Conservation (phyloP, 2,888 invertebrate genomes). For the Cenopis cana region DNA sequence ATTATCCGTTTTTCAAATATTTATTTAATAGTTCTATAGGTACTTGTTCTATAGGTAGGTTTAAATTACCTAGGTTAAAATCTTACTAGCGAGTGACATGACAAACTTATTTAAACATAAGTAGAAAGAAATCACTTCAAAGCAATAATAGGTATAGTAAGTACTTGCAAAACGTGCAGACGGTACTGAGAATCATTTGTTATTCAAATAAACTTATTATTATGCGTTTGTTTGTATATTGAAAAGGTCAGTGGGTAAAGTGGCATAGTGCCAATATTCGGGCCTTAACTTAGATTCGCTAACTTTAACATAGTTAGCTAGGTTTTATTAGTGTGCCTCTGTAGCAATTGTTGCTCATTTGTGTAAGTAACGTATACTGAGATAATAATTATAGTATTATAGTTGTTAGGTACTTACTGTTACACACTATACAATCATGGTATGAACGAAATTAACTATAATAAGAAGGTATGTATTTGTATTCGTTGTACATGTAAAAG, state of each 20-base stretch:
- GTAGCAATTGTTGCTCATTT: slow-evolving; percentile 8
- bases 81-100: too few species aligned
- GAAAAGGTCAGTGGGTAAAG: slow-evolving; percentile 5
- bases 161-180: too few species aligned
- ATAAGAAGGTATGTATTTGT: neutral
- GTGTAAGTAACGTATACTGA: neutral
- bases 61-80: too few species aligned
- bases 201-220: neutral
- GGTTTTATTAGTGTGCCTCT: neutral
- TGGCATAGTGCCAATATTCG: slow-evolving; percentile 35
- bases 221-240: slow-evolving; percentile 9
- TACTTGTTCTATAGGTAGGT: too few species aligned
- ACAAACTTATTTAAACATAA: too few species aligned
- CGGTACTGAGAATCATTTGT: neutral
- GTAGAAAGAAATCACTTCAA: too few species aligned
- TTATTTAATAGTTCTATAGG: too few species aligned
- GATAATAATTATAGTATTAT: neutral
- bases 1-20: too few species aligned
- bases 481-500: too few species aligned
- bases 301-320: slow-evolving; percentile 10
- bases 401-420: neutral
- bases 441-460: neutral
- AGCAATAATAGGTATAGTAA: too few species aligned
- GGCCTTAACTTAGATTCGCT: slow-evolving; percentile 5
- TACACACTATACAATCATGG: neutral